Evolutionary conservation across 2,113 vertebrate species (phyloP).

Genomic region (Lophochroa leadbeateri): DNA sequence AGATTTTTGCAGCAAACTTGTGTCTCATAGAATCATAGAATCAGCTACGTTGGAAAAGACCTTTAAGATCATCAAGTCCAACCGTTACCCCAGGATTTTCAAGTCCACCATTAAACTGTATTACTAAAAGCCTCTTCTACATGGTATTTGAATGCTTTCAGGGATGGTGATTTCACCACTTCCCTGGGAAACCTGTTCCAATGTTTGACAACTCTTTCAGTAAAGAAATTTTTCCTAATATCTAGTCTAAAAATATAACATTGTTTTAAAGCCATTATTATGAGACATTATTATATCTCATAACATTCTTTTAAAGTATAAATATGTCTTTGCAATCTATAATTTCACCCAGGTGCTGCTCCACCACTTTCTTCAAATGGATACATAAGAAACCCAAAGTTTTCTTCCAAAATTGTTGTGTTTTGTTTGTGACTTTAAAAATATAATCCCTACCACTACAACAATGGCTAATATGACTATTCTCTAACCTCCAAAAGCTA

Average conservation of each 20-base stretch:
- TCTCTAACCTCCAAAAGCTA: not conserved
- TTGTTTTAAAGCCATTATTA: not conserved
- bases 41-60: not conserved
- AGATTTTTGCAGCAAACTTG: not conserved
- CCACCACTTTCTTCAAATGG: not conserved
- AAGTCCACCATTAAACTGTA: not conserved
- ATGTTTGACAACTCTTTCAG: not conserved
- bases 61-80: not conserved
- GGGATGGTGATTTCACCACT: not conserved
- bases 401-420: not conserved
- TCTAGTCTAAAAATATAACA: not conserved
- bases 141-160: not conserved
- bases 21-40: not conserved
- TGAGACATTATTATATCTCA: not conserved
- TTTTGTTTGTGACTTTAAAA: slow-evolving; percentile 26
- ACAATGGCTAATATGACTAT: not conserved
- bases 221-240: not conserved
- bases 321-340: not conserved
- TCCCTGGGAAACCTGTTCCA: not conserved
- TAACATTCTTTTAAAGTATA: not conserved
- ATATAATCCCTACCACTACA: not conserved
- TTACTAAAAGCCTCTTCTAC: not conserved
- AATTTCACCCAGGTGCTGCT: not conserved
- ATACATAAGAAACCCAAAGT: not conserved
- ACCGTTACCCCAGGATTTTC: not conserved